Conservation (phyloP, 2,888 invertebrate genomes). For the Hypena proboscidalis region DNA sequence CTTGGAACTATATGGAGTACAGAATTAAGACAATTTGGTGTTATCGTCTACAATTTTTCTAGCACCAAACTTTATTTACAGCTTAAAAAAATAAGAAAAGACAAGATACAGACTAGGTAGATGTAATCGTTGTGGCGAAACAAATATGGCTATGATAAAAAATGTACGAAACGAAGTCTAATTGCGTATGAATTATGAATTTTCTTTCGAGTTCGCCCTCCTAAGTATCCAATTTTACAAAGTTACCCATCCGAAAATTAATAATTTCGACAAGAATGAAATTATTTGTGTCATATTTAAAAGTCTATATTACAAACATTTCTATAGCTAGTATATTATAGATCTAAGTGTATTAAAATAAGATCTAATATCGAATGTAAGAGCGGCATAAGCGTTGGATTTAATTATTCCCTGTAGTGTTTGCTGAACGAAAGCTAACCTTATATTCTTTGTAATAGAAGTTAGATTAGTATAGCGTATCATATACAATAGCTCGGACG, state of each 20-base stretch:
- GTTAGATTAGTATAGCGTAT: slow-evolving; percentile 1
- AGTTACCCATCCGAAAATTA: slow-evolving; percentile 1
- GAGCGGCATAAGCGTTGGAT: slow-evolving; percentile 13
- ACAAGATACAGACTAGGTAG: slow-evolving; percentile 69
- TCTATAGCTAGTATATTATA: slow-evolving; percentile 32
- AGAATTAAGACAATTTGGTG: slow-evolving; percentile 41
- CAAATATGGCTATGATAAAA: slow-evolving; percentile 53
- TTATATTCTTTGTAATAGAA: not conserved
- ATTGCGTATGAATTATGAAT: not conserved
- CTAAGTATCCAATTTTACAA: not conserved
- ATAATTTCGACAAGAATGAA: slow-evolving; percentile 9
- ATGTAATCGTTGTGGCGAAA: slow-evolving; percentile 65
- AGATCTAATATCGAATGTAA: slow-evolving; percentile 22
- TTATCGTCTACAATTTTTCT: slow-evolving; percentile 43
- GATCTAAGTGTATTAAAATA: slow-evolving; percentile 18
- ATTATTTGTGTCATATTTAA: slow-evolving; percentile 4
- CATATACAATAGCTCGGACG: too few species aligned
- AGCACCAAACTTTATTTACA: slow-evolving; percentile 68
- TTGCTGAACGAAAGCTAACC: slow-evolving; percentile 8
- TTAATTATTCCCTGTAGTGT: slow-evolving; percentile 24
- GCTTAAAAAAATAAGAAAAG: slow-evolving; percentile 49
- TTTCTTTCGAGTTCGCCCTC: not conserved
- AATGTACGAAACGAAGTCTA: slow-evolving; percentile 2
- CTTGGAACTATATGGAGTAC: slow-evolving; percentile 21
- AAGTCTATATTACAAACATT: slow-evolving; percentile 25